phyloP scores from a whole-genome alignment of 1,140 invertebrate genomes.

The Heliothis virescens region DNA sequence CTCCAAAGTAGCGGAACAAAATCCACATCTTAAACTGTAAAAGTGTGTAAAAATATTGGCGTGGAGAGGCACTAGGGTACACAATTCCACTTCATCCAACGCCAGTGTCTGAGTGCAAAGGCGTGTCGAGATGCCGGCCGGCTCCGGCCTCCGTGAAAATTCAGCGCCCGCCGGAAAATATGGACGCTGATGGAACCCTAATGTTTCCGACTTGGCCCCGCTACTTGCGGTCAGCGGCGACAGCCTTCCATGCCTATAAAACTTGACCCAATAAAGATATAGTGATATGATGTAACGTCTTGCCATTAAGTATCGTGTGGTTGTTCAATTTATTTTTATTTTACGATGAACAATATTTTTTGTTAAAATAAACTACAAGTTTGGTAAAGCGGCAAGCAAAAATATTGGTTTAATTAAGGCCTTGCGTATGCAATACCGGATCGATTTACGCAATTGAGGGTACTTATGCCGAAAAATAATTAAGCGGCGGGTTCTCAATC shows the following conservation, averaged over 20 bases:
- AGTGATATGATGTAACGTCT: conserved; percentile 37
- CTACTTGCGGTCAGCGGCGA: conserved; percentile 77
- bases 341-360: not conserved
- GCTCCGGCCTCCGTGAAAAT: conserved; percentile 77
- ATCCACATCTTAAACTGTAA: conserved; percentile 60
- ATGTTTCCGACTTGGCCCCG: conserved; percentile 82
- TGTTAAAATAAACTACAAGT: no score
- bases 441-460: not conserved
- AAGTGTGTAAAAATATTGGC: conserved; percentile 76
- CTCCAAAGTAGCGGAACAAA: conserved; percentile 37
- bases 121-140: conserved; percentile 76
- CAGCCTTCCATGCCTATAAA: conserved; percentile 71
- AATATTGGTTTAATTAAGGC: not conserved
- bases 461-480: conserved; percentile 24
- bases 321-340: not conserved
- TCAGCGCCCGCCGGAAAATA: conserved; percentile 80
- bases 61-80: conserved; percentile 65
- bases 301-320: not conserved
- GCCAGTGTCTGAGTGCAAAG: conserved; percentile 83
- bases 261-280: conserved; percentile 56
- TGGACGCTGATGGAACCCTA: conserved; percentile 83
- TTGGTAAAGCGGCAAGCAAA: not conserved
- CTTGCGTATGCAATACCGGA: not conserved
- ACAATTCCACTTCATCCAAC: conserved; percentile 75
- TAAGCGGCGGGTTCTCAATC: conserved; percentile 39